phyloP scores from a whole-genome alignment of 2,888 invertebrate species.

The Mesochorus sp. region DNA sequence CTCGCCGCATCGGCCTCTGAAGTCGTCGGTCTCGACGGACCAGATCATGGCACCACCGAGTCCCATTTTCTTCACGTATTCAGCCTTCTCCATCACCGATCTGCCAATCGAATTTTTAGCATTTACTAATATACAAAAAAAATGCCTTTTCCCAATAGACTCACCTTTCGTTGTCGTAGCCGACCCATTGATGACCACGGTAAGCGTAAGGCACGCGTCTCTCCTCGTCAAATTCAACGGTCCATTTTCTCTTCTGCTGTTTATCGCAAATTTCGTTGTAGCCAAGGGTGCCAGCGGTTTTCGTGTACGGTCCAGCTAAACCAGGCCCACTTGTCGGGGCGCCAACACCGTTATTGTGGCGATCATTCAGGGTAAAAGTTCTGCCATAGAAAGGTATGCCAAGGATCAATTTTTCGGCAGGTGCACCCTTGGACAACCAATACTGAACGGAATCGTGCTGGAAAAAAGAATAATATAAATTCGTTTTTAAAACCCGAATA shows the following conservation, averaged over 20 bases:
- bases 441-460: slow-evolving; percentile 83
- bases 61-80: slow-evolving; percentile 71
- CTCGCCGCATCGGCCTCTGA: slow-evolving; percentile 85
- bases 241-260: slow-evolving; percentile 73
- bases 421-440: slow-evolving; percentile 84
- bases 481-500: too few relatives aligned
- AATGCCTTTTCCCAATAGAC: too few relatives aligned
- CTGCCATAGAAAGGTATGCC: slow-evolving; percentile 89
- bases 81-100: slow-evolving; percentile 80
- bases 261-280: slow-evolving; percentile 86
- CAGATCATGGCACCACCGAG: slow-evolving; percentile 89
- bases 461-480: slow-evolving; percentile 49
- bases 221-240: slow-evolving; percentile 77
- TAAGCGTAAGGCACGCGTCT: slow-evolving; percentile 82
- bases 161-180: slow-evolving; percentile 73
- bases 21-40: slow-evolving; percentile 92
- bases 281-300: slow-evolving; percentile 85
- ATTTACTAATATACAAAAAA: too few relatives aligned
- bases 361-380: slow-evolving; percentile 85
- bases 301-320: slow-evolving; percentile 86
- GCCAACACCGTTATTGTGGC: slow-evolving; percentile 82
- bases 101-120: slow-evolving; percentile 70
- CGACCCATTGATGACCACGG: slow-evolving; percentile 73
- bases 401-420: slow-evolving; percentile 86
- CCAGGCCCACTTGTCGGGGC: slow-evolving; percentile 85